Evolutionary conservation across 2,113 vertebrate species (phyloP).

Genomic region (Phrynosoma platyrhinos): DNA sequence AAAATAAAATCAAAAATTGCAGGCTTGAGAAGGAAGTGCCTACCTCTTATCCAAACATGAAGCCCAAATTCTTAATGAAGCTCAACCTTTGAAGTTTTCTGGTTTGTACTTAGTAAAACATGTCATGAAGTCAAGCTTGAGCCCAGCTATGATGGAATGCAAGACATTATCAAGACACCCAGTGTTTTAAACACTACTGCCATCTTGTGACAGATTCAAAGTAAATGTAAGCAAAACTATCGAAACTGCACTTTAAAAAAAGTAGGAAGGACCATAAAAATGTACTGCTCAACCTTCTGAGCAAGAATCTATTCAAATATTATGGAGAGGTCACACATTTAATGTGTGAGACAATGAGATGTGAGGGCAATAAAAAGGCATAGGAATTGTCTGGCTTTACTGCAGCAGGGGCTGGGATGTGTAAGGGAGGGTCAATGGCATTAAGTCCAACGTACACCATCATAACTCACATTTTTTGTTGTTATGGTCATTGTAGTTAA

Average conservation of each 20-base stretch:
- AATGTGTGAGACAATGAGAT: neutral
- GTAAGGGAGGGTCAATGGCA: too few species aligned
- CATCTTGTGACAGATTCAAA: constrained; percentile 65
- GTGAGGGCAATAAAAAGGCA: neutral
- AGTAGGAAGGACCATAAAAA: neutral
- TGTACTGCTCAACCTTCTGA: too few species aligned
- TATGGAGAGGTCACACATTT: neutral
- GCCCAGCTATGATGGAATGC: rapidly evolving
- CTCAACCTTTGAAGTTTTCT: neutral
- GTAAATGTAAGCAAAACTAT: rapidly evolving
- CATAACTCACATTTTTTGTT: too few species aligned
- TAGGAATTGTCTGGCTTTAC: neutral
- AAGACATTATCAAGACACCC: rapidly evolving
- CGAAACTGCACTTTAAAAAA: rapidly evolving
- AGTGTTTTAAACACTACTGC: constrained; percentile 68
- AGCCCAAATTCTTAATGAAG: constrained; percentile 1
- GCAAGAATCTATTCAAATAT: neutral
- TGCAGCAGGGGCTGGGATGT: too few species aligned
- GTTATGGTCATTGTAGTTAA: too few species aligned
- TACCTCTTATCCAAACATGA: neutral
- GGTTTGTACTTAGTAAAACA: constrained; percentile 5
- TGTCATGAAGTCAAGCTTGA: neutral
- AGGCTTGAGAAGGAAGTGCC: neutral
- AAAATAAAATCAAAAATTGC: too few species aligned
- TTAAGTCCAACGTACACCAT: too few species aligned